Evolutionary conservation across 2,797 vertebrate species (phyloP).

Genomic region (Chelon labrosus): DNA sequence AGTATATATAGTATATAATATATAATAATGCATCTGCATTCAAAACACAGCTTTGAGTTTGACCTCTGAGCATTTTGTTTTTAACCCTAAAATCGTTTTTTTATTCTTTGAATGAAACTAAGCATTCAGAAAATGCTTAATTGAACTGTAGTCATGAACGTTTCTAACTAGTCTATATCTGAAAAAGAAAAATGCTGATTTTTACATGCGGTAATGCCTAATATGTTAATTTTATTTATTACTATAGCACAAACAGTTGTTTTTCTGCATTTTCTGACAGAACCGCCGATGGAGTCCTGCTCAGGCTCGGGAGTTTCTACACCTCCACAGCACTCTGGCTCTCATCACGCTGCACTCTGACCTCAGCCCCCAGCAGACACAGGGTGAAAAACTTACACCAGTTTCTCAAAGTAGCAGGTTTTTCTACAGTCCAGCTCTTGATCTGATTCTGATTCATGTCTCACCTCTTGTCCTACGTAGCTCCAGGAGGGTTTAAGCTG

Average conservation of each 20-base stretch:
- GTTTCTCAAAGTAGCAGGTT: not conserved
- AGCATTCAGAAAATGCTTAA: too few species aligned
- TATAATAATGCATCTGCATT: not conserved
- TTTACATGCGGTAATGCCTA: too few species aligned
- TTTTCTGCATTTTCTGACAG: constrained; percentile 70
- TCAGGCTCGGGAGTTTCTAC: constrained; percentile 97
- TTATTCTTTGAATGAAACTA: too few species aligned
- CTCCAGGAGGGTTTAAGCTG: constrained; percentile 88
- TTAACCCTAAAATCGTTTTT: not conserved
- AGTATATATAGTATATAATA: too few species aligned
- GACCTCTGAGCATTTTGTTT: too few species aligned
- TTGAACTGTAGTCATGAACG: too few species aligned
- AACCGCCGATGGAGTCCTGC: constrained; percentile 99
- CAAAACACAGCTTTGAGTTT: too few species aligned
- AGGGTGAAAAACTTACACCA: constrained; percentile 83
- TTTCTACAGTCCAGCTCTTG: not conserved
- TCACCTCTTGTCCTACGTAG: constrained; percentile 70
- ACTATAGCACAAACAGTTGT: too few species aligned
- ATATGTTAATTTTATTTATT: too few species aligned
- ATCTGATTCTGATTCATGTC: not conserved
- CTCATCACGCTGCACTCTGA: constrained; percentile 95
- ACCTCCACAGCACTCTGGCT: constrained; percentile 95
- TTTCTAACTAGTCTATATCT: too few species aligned
- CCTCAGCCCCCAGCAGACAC: constrained; percentile 89
- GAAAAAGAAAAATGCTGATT: too few species aligned